Percentiles rank a stretch among this genome's conserved stretches.
Evolutionary conservation across 2,113 vertebrate genomes (phyloP).

Genomic region (Hyla sarda): DNA sequence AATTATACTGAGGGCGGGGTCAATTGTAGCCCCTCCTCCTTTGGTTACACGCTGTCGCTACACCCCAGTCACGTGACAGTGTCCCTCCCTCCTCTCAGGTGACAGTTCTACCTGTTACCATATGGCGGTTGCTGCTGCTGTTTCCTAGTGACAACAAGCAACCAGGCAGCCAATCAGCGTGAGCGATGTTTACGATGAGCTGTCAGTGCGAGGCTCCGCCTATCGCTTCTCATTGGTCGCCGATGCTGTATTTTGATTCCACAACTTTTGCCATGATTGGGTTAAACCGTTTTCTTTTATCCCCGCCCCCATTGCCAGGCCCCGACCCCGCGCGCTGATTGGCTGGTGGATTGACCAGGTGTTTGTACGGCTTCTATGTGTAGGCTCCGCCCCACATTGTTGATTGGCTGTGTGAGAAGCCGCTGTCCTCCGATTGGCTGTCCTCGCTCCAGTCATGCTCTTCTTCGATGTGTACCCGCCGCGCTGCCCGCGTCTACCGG

Average conservation of each 20-base stretch:
- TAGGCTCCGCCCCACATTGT: background rate
- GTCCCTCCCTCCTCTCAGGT: background rate
- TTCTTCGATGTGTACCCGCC: conserved; percentile 1
- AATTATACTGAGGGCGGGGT: no score
- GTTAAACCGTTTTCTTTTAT: background rate
- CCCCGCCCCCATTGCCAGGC: background rate
- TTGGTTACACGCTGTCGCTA: no score
- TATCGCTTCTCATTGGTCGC: background rate
- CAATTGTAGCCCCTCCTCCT: no score
- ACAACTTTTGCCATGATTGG: background rate
- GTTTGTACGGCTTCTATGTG: background rate
- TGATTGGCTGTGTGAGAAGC: background rate
- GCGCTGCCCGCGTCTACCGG: conserved; percentile 14
- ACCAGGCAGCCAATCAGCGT: background rate
- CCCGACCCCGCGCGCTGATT: no score
- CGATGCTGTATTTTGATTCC: no score
- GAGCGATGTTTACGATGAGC: background rate
- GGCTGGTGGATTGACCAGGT: background rate
- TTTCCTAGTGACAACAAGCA: background rate
- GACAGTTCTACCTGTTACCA: background rate
- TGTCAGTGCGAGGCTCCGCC: background rate
- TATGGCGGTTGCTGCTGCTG: conserved; percentile 5
- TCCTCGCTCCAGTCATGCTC: background rate
- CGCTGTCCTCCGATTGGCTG: background rate
- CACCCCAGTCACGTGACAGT: no score